These are phyloP conservation scores for Scrobipalpa costella DNA, from an alignment of 2,888 invertebrate species.

Conservation along the genomic window DNA sequence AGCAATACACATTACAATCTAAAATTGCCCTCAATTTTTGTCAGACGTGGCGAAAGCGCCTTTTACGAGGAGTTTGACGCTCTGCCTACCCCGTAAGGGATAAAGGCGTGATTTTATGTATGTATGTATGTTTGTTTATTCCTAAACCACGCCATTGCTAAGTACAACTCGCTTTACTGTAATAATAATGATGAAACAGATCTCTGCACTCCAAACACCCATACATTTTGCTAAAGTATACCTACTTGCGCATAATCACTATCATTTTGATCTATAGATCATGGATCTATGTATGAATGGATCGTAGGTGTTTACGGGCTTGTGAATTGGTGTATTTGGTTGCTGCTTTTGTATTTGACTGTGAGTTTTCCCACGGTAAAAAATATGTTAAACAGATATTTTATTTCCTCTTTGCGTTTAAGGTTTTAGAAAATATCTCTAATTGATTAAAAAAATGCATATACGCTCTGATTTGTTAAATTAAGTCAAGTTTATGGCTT, in stretches of 20 bases:
- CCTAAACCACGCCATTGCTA: background rate
- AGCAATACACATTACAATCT: no score
- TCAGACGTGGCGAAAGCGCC: no score
- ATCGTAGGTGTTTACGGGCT: background rate
- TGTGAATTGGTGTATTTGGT: background rate
- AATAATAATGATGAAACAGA: conserved; percentile 16
- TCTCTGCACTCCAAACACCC: background rate
- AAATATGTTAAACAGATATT: background rate
- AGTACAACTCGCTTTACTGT: background rate
- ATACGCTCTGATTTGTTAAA: no score
- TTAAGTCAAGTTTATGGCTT: no score
- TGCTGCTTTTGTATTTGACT: background rate
- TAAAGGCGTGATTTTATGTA: no score
- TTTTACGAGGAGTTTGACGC: no score
- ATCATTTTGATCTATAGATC: conserved; percentile 30
- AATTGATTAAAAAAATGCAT: no score
- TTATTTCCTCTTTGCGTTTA: no score
- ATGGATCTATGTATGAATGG: background rate
- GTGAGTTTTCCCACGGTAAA: background rate
- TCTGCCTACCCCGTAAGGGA: no score
- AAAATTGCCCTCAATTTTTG: no score
- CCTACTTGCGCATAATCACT: conserved; percentile 25
- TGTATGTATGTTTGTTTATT: conserved; percentile 7
- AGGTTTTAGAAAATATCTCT: no score
- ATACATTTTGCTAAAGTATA: conserved; percentile 24